phyloP scores from a whole-genome alignment of 2,888 invertebrate species.

The Nomada fucata region DNA sequence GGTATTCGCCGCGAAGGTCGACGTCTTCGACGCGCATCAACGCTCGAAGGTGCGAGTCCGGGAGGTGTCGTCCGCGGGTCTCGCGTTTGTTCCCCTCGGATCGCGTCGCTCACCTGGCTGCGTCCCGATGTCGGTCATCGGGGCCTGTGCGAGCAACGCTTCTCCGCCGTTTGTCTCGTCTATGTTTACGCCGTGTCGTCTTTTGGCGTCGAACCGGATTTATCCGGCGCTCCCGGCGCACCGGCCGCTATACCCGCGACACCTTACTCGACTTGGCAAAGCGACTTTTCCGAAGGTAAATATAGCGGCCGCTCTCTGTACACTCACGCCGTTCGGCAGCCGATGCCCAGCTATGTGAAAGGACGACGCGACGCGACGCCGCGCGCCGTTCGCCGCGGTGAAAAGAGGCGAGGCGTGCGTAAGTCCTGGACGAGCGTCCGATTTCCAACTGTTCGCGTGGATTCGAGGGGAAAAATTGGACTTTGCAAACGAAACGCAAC shows the following conservation, averaged over 20 bases:
- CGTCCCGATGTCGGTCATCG: constrained; percentile 38
- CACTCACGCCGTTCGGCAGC: constrained; percentile 69
- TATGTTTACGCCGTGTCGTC: constrained; percentile 73
- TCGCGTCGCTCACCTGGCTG: background rate
- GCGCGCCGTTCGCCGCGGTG: constrained; percentile 30
- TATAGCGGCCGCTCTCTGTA: constrained; percentile 73
- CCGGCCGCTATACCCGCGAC: constrained; percentile 74
- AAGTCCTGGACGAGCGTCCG: too few relatives aligned
- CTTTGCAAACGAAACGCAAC: too few relatives aligned
- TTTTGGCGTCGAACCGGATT: constrained; percentile 77
- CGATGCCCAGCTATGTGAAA: constrained; percentile 62
- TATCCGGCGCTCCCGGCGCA: constrained; percentile 73
- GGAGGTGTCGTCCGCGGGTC: too few relatives aligned
- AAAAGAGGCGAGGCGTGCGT: constrained; percentile 10
- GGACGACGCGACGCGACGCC: constrained; percentile 27
- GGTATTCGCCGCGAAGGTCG: constrained; percentile 23
- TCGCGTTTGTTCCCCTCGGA: background rate
- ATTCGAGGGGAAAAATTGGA: too few relatives aligned
- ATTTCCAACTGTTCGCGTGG: too few relatives aligned
- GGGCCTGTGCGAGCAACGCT: constrained; percentile 56
- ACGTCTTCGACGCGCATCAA: background rate
- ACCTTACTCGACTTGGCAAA: constrained; percentile 82
- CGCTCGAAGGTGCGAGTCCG: background rate
- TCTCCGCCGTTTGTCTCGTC: constrained; percentile 64
- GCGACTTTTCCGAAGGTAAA: constrained; percentile 75